phyloP scores from a whole-genome alignment of 2,888 invertebrate genomes.

The Pimpla rufipes region DNA sequence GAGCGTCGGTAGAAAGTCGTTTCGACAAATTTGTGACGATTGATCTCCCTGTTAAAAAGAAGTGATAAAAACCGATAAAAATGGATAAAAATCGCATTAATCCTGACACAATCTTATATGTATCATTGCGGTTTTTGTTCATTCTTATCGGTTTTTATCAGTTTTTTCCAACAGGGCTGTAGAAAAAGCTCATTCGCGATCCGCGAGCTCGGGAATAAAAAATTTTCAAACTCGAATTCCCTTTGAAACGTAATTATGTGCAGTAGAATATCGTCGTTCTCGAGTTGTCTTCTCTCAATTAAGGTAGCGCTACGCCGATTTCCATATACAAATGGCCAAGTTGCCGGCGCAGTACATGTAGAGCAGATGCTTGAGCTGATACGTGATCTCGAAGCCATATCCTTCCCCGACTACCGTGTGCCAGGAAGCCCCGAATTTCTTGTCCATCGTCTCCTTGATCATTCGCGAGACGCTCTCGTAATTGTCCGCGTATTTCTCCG shows the following conservation, averaged over 20 bases:
- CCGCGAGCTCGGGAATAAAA: neutral
- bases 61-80: too few relatives aligned
- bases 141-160: too few relatives aligned
- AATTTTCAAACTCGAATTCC: neutral
- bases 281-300: neutral
- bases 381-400: slow-evolving; percentile 89
- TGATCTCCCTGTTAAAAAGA: too few relatives aligned
- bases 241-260: neutral
- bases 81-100: too few relatives aligned
- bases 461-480: slow-evolving; percentile 89
- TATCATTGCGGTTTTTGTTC: too few relatives aligned
- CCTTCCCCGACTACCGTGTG: slow-evolving; percentile 90
- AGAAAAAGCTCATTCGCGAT: slow-evolving; percentile 6
- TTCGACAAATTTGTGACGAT: neutral
- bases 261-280: neutral
- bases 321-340: slow-evolving; percentile 89
- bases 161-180: too few relatives aligned
- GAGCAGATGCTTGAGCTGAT: slow-evolving; percentile 88
- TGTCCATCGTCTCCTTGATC: slow-evolving; percentile 90
- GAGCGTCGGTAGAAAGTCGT: too few relatives aligned
- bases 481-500: slow-evolving; percentile 88
- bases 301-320: slow-evolving; percentile 85
- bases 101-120: too few relatives aligned
- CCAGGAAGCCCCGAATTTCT: slow-evolving; percentile 90
- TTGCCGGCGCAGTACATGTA: slow-evolving; percentile 89